Conservation (phyloP, 1,140 invertebrate genomes). For the Steinernema feltiae region DNA sequence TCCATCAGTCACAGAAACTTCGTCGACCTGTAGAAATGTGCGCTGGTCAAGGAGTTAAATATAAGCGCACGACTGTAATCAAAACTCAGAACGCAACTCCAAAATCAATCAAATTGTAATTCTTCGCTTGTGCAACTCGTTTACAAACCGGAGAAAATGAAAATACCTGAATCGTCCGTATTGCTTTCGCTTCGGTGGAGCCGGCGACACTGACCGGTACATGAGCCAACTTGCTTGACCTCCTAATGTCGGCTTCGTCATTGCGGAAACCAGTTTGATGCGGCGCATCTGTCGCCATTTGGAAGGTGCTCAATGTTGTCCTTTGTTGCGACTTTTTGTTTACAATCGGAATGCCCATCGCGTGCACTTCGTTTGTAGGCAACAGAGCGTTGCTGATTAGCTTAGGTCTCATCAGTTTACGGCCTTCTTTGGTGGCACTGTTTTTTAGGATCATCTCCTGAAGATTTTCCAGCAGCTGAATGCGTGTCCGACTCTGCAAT, state of each 20-base stretch:
- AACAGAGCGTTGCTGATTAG: slow-evolving; percentile 26
- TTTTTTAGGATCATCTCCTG: slow-evolving; percentile 26
- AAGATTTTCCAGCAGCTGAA: slow-evolving; percentile 26
- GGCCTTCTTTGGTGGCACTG: neutral
- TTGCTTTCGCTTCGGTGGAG: neutral
- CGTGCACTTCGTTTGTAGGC: neutral
- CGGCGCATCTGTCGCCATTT: neutral
- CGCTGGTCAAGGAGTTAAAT: too few species aligned
- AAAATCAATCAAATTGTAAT: too few species aligned
- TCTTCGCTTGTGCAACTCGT: too few species aligned
- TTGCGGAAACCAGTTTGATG: neutral
- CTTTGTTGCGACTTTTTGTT: slow-evolving; percentile 12
- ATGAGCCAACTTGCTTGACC: neutral
- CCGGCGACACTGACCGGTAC: neutral
- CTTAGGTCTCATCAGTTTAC: slow-evolving; percentile 20
- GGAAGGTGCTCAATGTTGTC: slow-evolving; percentile 2
- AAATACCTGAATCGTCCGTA: neutral
- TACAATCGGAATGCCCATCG: neutral
- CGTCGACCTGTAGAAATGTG: neutral
- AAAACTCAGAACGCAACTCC: too few species aligned
- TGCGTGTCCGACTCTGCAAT: slow-evolving; percentile 23
- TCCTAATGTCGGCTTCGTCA: neutral
- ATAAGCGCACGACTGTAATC: too few species aligned
- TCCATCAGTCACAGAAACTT: neutral
- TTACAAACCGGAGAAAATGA: too few species aligned